phyloP scores from a whole-genome alignment of 2,888 invertebrate genomes.

The Drosophila merina region DNA sequence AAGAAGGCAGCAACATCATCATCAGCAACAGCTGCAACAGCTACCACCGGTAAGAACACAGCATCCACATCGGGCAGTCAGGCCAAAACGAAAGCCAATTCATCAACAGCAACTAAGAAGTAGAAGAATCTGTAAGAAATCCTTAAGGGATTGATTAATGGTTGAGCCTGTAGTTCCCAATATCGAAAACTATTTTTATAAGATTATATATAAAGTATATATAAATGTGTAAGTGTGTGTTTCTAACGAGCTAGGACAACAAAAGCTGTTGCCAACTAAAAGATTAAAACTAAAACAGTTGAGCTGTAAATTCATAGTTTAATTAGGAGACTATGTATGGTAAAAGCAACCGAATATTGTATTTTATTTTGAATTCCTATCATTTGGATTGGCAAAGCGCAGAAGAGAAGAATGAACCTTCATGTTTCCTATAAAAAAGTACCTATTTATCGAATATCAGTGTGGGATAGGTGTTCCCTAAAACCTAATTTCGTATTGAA shows the following conservation, averaged over 20 bases:
- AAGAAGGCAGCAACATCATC: slow-evolving; percentile 35
- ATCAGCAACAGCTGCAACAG: slow-evolving; percentile 2
- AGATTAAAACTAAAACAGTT: slow-evolving; percentile 4
- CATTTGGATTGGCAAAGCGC: slow-evolving; percentile 25
- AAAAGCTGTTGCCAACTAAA: slow-evolving; percentile 17
- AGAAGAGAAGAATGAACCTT: slow-evolving; percentile 17
- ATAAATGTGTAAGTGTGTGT: slow-evolving; percentile 31
- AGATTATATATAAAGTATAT: slow-evolving; percentile 40
- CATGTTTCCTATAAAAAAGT: slow-evolving; percentile 59
- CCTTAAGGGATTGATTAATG: neutral
- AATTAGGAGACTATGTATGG: slow-evolving; percentile 29
- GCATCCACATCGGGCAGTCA: slow-evolving; percentile 37
- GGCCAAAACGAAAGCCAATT: slow-evolving; percentile 55
- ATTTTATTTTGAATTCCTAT: slow-evolving; percentile 37
- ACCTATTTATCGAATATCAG: slow-evolving; percentile 39
- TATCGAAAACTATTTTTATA: slow-evolving; percentile 68
- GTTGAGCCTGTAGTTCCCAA: slow-evolving; percentile 26
- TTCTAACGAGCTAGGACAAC: slow-evolving; percentile 48
- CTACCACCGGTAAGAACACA: slow-evolving; percentile 12
- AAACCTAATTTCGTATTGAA: slow-evolving; percentile 30
- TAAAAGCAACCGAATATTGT: slow-evolving; percentile 18
- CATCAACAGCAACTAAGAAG: slow-evolving; percentile 56
- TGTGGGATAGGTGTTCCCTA: slow-evolving; percentile 53
- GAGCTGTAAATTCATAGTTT: slow-evolving; percentile 33
- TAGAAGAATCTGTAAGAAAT: slow-evolving; percentile 27